Conservation (phyloP, 2,797 vertebrate species). For the Ispidina lecontei region DNA sequence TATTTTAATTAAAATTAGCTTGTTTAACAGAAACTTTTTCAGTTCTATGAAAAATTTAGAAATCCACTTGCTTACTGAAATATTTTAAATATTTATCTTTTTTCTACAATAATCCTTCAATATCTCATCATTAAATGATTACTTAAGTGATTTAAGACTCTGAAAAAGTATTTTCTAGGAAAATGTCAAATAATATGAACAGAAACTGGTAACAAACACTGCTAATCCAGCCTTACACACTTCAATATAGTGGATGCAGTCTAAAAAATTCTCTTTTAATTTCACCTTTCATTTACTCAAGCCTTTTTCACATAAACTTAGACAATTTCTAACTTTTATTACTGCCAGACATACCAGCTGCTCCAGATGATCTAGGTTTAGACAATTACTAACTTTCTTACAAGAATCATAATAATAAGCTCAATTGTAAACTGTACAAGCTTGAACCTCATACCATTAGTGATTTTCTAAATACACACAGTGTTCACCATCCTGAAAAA, state of each 20-base stretch:
- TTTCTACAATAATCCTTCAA: not conserved
- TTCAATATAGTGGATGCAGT: constrained; percentile 6
- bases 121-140: constrained; percentile 6
- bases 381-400: not conserved
- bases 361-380: not conserved
- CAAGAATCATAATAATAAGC: not conserved
- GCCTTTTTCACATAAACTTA: not conserved
- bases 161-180: constrained; percentile 10
- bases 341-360: not conserved
- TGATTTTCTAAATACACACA: constrained; percentile 1
- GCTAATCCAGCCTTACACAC: constrained; percentile 20
- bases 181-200: constrained; percentile 50
- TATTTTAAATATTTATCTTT: not conserved
- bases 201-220: constrained; percentile 5
- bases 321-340: not conserved
- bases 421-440: not conserved
- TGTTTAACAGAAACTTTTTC: not conserved
- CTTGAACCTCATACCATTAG: constrained; percentile 16
- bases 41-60: not conserved
- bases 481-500: not conserved
- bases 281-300: constrained; percentile 29
- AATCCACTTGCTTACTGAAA: not conserved
- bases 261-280: constrained; percentile 53
- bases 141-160: constrained; percentile 9
- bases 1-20: not conserved